phyloP scores from a whole-genome alignment of 2,888 invertebrate genomes.

The Eupithecia subumbrata region DNA sequence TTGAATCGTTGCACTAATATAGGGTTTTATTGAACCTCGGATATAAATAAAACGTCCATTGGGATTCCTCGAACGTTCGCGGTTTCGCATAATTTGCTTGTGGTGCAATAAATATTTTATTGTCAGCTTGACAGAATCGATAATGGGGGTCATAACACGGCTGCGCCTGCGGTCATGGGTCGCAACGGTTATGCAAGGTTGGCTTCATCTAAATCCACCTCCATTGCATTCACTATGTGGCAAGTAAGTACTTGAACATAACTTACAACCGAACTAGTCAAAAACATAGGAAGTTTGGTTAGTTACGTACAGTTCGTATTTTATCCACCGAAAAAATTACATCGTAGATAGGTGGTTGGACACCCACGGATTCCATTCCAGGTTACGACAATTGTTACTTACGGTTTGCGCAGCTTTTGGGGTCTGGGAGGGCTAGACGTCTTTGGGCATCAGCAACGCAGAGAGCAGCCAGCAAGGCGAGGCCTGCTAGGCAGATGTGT shows the following conservation, averaged over 20 bases:
- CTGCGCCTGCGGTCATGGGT: slow-evolving; percentile 41
- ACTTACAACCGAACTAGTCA: neutral
- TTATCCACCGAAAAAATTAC: neutral
- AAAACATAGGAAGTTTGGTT: neutral
- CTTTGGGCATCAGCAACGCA: slow-evolving; percentile 91
- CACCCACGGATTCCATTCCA: neutral
- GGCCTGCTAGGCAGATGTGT: slow-evolving; percentile 69
- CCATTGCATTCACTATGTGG: slow-evolving; percentile 21
- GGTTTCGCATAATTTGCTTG: slow-evolving; percentile 28
- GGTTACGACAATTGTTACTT: slow-evolving; percentile 75
- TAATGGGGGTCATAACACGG: slow-evolving; percentile 38
- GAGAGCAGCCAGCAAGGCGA: slow-evolving; percentile 83
- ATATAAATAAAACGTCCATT: slow-evolving; percentile 22
- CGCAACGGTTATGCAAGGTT: slow-evolving; percentile 40
- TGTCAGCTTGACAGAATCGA: slow-evolving; percentile 36
- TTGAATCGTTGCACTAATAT: slow-evolving; percentile 39
- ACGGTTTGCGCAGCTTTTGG: slow-evolving; percentile 95
- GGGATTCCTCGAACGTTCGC: slow-evolving; percentile 19
- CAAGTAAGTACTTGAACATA: neutral
- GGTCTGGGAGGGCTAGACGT: slow-evolving; percentile 93
- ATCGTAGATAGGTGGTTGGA: neutral
- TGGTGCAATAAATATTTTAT: slow-evolving; percentile 39
- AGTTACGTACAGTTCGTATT: neutral
- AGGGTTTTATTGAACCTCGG: slow-evolving; percentile 20
- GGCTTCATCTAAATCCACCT: slow-evolving; percentile 28